phyloP scores from a whole-genome alignment of 2,888 invertebrate species.

The Eretmocerus hayati region DNA sequence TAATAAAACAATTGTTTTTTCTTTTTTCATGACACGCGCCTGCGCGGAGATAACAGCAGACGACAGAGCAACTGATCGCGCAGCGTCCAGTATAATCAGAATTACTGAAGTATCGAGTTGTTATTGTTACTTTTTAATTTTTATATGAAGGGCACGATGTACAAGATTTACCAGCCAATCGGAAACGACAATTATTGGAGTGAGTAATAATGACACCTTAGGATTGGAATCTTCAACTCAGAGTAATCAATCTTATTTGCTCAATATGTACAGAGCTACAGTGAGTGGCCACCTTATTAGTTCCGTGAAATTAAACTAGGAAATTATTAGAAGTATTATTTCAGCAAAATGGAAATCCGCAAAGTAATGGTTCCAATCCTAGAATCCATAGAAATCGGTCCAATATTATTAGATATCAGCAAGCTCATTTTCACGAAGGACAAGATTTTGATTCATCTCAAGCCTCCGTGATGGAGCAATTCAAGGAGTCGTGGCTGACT shows the following conservation, averaged over 20 bases:
- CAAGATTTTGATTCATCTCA: slow-evolving; percentile 1
- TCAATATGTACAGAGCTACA: slow-evolving; percentile 5
- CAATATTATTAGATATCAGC: slow-evolving; percentile 2
- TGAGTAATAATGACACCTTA: too few relatives aligned
- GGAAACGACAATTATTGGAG: too few relatives aligned
- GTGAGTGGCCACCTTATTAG: slow-evolving; percentile 1
- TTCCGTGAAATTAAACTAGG: not conserved
- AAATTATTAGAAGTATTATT: not conserved
- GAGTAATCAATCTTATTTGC: not conserved
- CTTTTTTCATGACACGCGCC: too few relatives aligned
- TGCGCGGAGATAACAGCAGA: too few relatives aligned
- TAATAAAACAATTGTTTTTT: too few relatives aligned
- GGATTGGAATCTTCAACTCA: too few relatives aligned
- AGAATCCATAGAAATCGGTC: slow-evolving; percentile 8
- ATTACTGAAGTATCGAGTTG: too few relatives aligned
- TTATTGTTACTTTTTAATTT: too few relatives aligned
- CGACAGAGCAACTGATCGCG: too few relatives aligned
- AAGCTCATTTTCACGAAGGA: slow-evolving; percentile 5
- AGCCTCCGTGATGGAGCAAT: slow-evolving; percentile 47
- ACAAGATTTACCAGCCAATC: too few relatives aligned
- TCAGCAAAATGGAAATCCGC: slow-evolving; percentile 14
- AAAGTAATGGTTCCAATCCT: not conserved
- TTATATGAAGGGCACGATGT: too few relatives aligned
- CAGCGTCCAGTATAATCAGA: too few relatives aligned
- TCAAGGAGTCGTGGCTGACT: slow-evolving; percentile 65